Conservation (phyloP, 2,888 invertebrate species). For the Protonemura montana region DNA sequence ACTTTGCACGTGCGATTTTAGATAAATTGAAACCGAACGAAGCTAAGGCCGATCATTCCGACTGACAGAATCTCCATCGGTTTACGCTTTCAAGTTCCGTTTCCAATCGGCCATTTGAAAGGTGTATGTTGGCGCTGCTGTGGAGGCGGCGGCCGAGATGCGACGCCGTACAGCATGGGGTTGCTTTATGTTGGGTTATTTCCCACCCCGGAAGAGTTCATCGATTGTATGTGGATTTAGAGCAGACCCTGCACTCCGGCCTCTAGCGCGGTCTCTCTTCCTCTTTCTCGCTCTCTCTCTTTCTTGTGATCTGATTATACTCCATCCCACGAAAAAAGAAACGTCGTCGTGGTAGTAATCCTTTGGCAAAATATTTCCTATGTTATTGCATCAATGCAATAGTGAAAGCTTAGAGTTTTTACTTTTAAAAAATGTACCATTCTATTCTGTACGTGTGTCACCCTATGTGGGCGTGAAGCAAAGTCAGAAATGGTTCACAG, state of each 20-base stretch:
- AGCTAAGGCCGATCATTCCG: slow-evolving; percentile 33
- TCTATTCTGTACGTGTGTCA: too few relatives aligned
- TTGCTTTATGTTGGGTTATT: slow-evolving; percentile 35
- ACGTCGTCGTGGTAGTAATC: too few relatives aligned
- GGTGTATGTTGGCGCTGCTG: not conserved
- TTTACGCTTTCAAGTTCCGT: slow-evolving; percentile 2
- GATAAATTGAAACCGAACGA: slow-evolving; percentile 33
- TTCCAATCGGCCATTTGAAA: slow-evolving; percentile 30
- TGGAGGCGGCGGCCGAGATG: not conserved
- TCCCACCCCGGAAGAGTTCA: slow-evolving; percentile 27
- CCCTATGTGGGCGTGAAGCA: too few relatives aligned
- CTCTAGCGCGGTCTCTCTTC: not conserved
- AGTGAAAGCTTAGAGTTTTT: too few relatives aligned
- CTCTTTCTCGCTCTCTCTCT: too few relatives aligned
- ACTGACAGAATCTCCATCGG: slow-evolving; percentile 23
- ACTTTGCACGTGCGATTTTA: slow-evolving; percentile 1
- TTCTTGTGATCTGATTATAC: not conserved
- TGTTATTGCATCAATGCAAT: too few relatives aligned
- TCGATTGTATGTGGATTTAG: slow-evolving; percentile 30
- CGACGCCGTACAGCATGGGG: not conserved
- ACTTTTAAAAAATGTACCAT: too few relatives aligned
- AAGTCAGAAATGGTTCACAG: too few relatives aligned
- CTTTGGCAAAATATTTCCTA: too few relatives aligned
- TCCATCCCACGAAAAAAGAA: not conserved
- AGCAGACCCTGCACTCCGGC: not conserved